These are phyloP conservation scores for Dilophus febrilis DNA, from an alignment of 2,888 invertebrate species.

Conservation along the genomic window DNA sequence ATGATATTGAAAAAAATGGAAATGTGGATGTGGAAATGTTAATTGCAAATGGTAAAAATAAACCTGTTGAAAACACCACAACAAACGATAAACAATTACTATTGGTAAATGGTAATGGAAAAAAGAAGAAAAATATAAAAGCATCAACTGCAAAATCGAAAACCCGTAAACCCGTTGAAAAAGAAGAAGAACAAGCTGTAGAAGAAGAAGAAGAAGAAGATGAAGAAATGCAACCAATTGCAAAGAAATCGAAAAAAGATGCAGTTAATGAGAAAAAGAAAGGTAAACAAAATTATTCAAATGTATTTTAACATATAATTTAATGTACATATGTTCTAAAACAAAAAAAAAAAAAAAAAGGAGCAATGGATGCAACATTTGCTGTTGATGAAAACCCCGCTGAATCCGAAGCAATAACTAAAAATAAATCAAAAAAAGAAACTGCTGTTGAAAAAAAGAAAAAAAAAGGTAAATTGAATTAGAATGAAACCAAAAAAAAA, in stretches of 20 bases:
- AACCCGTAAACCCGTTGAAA: background rate
- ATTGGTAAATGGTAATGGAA: too few relatives aligned
- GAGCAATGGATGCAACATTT: slow-evolving; percentile 1
- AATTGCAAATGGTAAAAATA: too few relatives aligned
- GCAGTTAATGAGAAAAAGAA: slow-evolving; percentile 2
- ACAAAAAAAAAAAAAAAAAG: slow-evolving; percentile 3
- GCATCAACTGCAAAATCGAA: too few relatives aligned
- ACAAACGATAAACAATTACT: too few relatives aligned
- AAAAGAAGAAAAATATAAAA: too few relatives aligned
- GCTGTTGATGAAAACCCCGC: slow-evolving; percentile 2
- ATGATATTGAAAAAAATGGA: too few relatives aligned
- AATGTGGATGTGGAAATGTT: too few relatives aligned
- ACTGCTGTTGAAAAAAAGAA: background rate
- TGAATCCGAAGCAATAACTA: slow-evolving; percentile 10
- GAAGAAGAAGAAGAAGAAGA: slow-evolving; percentile 6
- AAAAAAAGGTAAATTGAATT: background rate
- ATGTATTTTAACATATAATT: too few relatives aligned
- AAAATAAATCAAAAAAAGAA: slow-evolving; percentile 1
- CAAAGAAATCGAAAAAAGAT: slow-evolving; percentile 5
- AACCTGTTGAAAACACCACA: too few relatives aligned
- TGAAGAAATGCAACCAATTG: slow-evolving; percentile 3
- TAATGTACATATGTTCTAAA: too few relatives aligned
- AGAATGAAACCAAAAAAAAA: background rate
- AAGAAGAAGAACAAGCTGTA: background rate
- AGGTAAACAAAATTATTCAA: background rate